Evolutionary conservation across 2,797 vertebrate species (phyloP).

Genomic region (Sebastes hopkinsi): DNA sequence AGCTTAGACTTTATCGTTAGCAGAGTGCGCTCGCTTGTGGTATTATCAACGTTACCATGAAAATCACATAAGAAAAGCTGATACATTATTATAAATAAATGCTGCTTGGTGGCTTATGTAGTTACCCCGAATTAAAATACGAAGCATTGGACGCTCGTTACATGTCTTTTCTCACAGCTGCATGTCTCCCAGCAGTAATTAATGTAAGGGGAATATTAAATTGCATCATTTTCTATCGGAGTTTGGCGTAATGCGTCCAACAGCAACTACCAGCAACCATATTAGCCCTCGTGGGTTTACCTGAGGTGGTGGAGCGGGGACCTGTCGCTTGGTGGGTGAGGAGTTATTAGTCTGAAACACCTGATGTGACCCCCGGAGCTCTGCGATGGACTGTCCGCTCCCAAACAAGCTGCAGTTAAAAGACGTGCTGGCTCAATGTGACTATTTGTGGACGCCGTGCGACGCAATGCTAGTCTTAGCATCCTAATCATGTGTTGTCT

Average conservation of each 20-base stretch:
- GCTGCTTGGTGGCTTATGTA: not conserved
- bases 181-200: rapidly evolving
- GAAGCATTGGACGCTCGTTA: rapidly evolving
- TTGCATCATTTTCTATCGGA: not conserved
- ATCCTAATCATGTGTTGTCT: constrained; percentile 62
- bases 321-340: constrained; percentile 26
- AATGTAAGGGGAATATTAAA: rapidly evolving
- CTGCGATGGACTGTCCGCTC: not conserved
- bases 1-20: not conserved
- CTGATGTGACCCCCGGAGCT: not conserved
- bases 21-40: not conserved
- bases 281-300: constrained; percentile 62
- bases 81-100: rapidly evolving
- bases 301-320: constrained; percentile 55
- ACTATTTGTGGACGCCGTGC: constrained; percentile 50
- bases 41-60: too few species aligned
- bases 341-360: constrained; percentile 6
- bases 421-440: constrained; percentile 22
- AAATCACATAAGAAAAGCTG: not conserved
- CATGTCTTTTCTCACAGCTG: rapidly evolving
- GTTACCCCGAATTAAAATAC: not conserved
- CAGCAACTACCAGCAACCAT: not conserved
- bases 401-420: constrained; percentile 19
- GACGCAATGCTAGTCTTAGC: constrained; percentile 69
- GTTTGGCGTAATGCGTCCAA: not conserved